phyloP scores from a whole-genome alignment of 2,888 invertebrate genomes.

The Amorpha juglandis region DNA sequence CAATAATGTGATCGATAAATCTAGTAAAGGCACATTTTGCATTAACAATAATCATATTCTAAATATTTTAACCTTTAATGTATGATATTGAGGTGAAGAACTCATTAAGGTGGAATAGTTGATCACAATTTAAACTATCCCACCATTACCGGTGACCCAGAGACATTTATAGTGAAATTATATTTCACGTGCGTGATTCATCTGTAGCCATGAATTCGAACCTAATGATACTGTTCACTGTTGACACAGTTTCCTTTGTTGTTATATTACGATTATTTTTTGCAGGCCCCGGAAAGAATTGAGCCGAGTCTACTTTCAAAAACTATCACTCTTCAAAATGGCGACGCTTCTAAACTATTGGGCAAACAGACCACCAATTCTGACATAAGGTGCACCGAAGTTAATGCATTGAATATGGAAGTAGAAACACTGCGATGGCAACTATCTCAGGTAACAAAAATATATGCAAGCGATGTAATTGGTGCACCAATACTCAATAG shows the following conservation, averaged over 20 bases:
- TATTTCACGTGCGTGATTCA: conserved; percentile 51
- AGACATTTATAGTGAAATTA: conserved; percentile 54
- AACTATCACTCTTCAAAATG: conserved; percentile 59
- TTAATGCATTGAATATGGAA: conserved; percentile 85
- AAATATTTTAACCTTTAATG: too few relatives aligned
- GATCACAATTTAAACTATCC: conserved; percentile 33
- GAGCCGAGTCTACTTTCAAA: conserved; percentile 69
- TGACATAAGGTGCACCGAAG: conserved; percentile 66
- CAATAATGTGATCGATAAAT: too few relatives aligned
- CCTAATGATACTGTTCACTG: conserved; percentile 49
- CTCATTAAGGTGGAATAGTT: not conserved
- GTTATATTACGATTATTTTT: conserved; percentile 47
- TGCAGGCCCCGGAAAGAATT: conserved; percentile 74
- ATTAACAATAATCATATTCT: too few relatives aligned
- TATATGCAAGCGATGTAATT: conserved; percentile 38
- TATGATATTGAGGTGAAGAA: not conserved
- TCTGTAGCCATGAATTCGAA: conserved; percentile 47
- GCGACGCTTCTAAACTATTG: conserved; percentile 56
- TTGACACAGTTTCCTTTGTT: conserved; percentile 46
- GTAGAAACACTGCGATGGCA: conserved; percentile 90
- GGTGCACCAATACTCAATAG: conserved; percentile 55
- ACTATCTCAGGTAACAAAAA: conserved; percentile 86
- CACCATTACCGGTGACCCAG: conserved; percentile 46
- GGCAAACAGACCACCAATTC: conserved; percentile 52
- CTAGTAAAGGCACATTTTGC: too few relatives aligned